Percentiles rank a stretch among this genome's conserved stretches.
phyloP scores from a whole-genome alignment of 2,113 vertebrate species.

The Scomber scombrus region DNA sequence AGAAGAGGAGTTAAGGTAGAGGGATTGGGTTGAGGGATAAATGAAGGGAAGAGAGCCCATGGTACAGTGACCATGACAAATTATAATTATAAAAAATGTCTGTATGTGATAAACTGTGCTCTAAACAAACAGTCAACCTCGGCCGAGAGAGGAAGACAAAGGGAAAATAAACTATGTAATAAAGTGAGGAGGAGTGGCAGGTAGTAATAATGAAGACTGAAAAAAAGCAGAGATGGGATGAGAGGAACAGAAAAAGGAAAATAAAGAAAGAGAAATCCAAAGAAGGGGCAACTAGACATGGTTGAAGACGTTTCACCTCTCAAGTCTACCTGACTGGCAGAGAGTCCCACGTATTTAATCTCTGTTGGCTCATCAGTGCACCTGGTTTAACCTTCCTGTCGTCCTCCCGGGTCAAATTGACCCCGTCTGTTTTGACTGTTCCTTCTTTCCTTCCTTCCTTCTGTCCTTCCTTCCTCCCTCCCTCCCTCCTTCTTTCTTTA shows the following conservation, averaged over 20 bases:
- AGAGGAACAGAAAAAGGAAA: neutral
- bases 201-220: neutral
- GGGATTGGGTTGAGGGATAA: neutral
- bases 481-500: too few relatives aligned
- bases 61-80: slow-evolving; percentile 28
- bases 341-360: too few relatives aligned
- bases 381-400: too few relatives aligned
- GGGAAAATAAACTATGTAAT: neutral
- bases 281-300: too few relatives aligned
- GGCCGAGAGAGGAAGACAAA: neutral
- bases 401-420: too few relatives aligned
- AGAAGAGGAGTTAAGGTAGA: too few relatives aligned
- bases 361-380: too few relatives aligned
- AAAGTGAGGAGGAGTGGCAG: neutral
- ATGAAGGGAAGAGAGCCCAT: slow-evolving; percentile 38
- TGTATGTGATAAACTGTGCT: slow-evolving; percentile 44
- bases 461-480: too few relatives aligned
- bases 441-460: too few relatives aligned
- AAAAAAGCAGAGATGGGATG: neutral
- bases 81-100: slow-evolving; percentile 43
- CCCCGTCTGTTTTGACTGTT: too few relatives aligned
- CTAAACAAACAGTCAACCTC: neutral
- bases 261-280: neutral
- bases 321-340: too few relatives aligned
- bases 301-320: too few relatives aligned